Base-by-base conservation (phyloP, 2,797 vertebrate species). In the Gadopsis marmoratus region DNA sequence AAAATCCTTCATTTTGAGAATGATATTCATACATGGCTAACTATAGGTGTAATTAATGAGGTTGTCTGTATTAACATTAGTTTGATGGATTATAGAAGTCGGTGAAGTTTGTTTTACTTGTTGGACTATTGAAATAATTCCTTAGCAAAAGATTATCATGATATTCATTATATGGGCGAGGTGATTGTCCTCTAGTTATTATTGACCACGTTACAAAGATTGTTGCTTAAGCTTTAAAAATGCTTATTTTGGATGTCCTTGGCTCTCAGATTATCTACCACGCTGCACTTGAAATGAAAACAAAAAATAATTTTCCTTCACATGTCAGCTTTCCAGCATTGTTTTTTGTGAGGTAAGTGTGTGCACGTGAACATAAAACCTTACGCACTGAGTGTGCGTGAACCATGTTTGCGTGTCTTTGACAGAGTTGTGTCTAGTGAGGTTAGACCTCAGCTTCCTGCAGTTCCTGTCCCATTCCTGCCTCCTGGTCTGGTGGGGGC, bases 361-460 rank as follows among this genome's bases (percentile, higher is more conserved):
- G 68, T 53, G 26, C 41, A 63, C 19, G 35, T 66, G 66, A 58
- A 71, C 58, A 35, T 54, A 35, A 81, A 72, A 76, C 73, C 43
- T 33, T 63, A 39, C 63, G 53, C 26, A 17, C 50, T 74, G 45
- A 61, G 48, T 62, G 62, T 21, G 56, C 54, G 48, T 47, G 50
- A 54, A 45, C 19, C 0, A 0, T 79, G 82, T 90, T 83, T 90
- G 80, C 90, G 79, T 90, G 86, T 90, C 50, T 89, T 84, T 88
- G 80, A 84, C 84, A 79, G 78, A 93, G 93, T 93, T 89, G 78
- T 91, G 92, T 92, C 92, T 92, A 85, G 79, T 79, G 88, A 90
- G 92, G 90, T 92, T 92, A 91, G 90, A 87, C 87, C 64, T 81
- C 59, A 43, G 86, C 81, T 93, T 93, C 92, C 92, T 86, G 84